phyloP scores from a whole-genome alignment of 2,113 vertebrate species.

The Hydrolagus affinis region DNA sequence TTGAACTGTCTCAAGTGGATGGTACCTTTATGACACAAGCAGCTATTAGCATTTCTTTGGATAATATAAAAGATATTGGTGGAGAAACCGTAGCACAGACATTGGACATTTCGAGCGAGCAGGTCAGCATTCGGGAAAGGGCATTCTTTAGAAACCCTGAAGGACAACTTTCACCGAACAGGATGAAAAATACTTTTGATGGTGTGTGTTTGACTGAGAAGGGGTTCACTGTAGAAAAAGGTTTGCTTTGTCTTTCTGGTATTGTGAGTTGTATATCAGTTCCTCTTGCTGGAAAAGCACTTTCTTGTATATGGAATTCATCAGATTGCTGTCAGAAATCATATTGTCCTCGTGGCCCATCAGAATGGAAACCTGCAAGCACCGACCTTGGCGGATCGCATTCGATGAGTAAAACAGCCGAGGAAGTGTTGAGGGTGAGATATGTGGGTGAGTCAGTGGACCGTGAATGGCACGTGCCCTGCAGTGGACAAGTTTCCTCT shows the following conservation, averaged over 20 bases:
- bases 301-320: constrained; percentile 58
- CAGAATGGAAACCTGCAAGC: constrained; percentile 42
- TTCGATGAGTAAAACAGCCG: constrained; percentile 42
- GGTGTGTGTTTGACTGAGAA: constrained; percentile 50
- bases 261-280: constrained; percentile 83
- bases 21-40: constrained; percentile 82
- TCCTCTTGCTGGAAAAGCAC: constrained; percentile 75
- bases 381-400: constrained; percentile 37
- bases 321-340: constrained; percentile 49
- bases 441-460: constrained; percentile 50
- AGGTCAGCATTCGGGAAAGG: constrained; percentile 46
- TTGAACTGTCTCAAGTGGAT: constrained; percentile 85
- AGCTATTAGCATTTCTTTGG: constrained; percentile 82
- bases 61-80: constrained; percentile 73
- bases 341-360: constrained; percentile 39
- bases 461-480: constrained; percentile 37
- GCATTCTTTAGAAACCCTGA: neutral
- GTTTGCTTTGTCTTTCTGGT: constrained; percentile 82
- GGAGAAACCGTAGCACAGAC: constrained; percentile 57
- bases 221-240: constrained; percentile 75
- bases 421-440: constrained; percentile 52
- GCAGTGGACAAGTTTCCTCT: constrained; percentile 35
- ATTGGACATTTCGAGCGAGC: constrained; percentile 56
- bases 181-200: constrained; percentile 40
- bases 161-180: constrained; percentile 1